A percentile compares a stretch with the other conserved stretches of the same genome.
Evolutionary conservation across 2,797 vertebrate genomes (phyloP).

Genomic region (Rhinogobio ventralis): DNA sequence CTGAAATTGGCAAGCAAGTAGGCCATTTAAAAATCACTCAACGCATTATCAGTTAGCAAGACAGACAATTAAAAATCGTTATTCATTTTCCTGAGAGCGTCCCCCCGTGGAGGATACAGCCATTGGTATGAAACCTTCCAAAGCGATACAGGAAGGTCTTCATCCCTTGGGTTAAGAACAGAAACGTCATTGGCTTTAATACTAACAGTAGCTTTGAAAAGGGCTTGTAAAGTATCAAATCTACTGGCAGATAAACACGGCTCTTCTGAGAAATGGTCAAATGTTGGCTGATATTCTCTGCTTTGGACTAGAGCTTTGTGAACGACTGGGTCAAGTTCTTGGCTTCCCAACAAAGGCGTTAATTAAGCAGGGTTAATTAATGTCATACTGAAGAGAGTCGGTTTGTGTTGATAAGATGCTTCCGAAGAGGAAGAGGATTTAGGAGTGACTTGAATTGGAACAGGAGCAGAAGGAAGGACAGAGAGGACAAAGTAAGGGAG

Average conservation of each 20-base stretch:
- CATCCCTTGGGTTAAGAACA: neutral
- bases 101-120: neutral
- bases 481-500: conserved; percentile 12
- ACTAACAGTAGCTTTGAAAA: conserved; percentile 25
- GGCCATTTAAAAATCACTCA: conserved; percentile 50
- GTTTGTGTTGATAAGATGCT: conserved; percentile 48
- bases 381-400: conserved; percentile 39
- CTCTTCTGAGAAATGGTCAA: conserved; percentile 23
- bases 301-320: conserved; percentile 9
- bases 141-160: conserved; percentile 27
- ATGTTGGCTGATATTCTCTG: conserved; percentile 8
- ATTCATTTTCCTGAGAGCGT: conserved; percentile 28
- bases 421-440: conserved; percentile 38
- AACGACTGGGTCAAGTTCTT: conserved; percentile 29
- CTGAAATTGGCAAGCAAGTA: conserved; percentile 39
- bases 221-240: conserved; percentile 36
- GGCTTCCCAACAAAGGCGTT: conserved; percentile 27
- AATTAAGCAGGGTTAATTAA: conserved; percentile 55
- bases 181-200: conserved; percentile 31
- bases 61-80: conserved; percentile 49
- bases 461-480: conserved; percentile 15
- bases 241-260: conserved; percentile 17
- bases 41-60: conserved; percentile 37
- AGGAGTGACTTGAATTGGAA: conserved; percentile 11
- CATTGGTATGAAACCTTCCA: conserved; percentile 36